These are phyloP conservation scores for Laticauda laticaudata DNA, from an alignment of 2,113 vertebrate genomes.

Conservation along the genomic window DNA sequence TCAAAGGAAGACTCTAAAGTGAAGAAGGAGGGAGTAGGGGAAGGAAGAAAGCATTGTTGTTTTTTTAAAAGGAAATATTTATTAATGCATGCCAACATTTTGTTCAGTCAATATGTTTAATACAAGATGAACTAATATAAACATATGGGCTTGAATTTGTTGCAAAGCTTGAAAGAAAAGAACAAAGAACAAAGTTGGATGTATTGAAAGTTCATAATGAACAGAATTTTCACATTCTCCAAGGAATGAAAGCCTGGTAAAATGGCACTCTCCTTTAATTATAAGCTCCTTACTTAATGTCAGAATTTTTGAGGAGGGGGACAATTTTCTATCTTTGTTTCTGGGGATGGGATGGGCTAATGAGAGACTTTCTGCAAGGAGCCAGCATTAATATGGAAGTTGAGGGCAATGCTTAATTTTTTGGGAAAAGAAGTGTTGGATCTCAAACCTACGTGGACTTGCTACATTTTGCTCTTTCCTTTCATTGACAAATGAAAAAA, in stretches of 20 bases:
- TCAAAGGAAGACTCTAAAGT: slow-evolving; percentile 82
- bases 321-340: not conserved
- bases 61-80: slow-evolving; percentile 78
- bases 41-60: slow-evolving; percentile 37
- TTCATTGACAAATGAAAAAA: not conserved
- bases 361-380: slow-evolving; percentile 32
- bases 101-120: slow-evolving; percentile 83
- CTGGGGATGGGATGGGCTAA: slow-evolving; percentile 48
- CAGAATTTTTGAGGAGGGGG: slow-evolving; percentile 68
- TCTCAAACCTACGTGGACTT: not conserved
- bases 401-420: not conserved
- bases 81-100: slow-evolving; percentile 85
- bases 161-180: slow-evolving; percentile 82
- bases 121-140: slow-evolving; percentile 85
- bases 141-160: slow-evolving; percentile 85
- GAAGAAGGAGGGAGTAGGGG: slow-evolving; percentile 28
- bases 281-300: slow-evolving; percentile 77
- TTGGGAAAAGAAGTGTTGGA: not conserved
- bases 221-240: slow-evolving; percentile 80
- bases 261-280: slow-evolving; percentile 79
- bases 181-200: slow-evolving; percentile 81
- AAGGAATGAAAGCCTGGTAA: slow-evolving; percentile 76
- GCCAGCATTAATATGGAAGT: slow-evolving; percentile 48
- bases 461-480: not conserved
- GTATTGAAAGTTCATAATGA: slow-evolving; percentile 77